Evolutionary conservation across 1,140 invertebrate species (phyloP).

Genomic region (Ostrea denselamellosa): DNA sequence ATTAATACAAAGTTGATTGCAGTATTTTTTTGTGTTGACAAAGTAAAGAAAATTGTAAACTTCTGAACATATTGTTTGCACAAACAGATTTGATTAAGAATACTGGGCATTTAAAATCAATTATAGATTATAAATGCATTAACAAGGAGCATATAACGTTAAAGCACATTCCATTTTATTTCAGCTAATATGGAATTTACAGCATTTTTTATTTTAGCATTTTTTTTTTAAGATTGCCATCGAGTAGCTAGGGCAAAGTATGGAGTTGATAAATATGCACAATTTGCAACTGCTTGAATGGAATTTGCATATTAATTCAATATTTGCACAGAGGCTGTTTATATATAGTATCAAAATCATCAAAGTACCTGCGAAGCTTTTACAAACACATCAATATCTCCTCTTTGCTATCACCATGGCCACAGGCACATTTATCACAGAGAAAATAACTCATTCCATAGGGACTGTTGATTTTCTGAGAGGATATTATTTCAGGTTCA

Average conservation of each 20-base stretch:
- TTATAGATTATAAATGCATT: background rate
- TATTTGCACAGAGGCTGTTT: background rate
- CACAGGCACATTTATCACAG: background rate
- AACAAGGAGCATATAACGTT: background rate
- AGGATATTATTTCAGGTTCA: background rate
- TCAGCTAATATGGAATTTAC: background rate
- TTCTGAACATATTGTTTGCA: background rate
- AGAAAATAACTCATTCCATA: background rate
- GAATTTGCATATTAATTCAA: background rate
- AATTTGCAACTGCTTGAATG: background rate
- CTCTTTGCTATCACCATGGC: background rate
- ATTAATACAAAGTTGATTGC: background rate
- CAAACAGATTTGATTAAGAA: background rate
- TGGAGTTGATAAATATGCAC: background rate
- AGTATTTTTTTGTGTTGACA: background rate
- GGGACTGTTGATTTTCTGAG: background rate
- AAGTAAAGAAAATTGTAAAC: background rate
- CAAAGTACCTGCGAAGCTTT: background rate
- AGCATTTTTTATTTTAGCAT: too few species aligned
- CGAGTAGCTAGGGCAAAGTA: background rate
- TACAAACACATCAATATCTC: conserved; percentile 3
- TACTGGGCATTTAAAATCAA: background rate
- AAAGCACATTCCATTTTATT: background rate
- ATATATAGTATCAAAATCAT: background rate
- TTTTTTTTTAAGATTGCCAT: background rate